These are phyloP conservation scores for Scelioninae gen. 1 DNA, from an alignment of 2,888 invertebrate genomes.

Conservation along the genomic window DNA sequence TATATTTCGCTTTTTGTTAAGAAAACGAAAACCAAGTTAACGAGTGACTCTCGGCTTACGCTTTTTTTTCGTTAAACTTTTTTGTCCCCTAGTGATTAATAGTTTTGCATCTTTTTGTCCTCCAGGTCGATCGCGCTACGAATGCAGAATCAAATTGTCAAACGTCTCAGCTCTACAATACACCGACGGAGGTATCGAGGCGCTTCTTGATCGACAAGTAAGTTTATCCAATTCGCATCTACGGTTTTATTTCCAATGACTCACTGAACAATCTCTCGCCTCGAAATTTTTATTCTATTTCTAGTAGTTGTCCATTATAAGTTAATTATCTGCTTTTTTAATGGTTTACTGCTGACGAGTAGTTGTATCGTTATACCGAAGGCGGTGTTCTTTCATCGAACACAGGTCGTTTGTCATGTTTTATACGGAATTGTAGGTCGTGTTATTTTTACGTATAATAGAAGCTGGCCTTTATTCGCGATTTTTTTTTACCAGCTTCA, in stretches of 20 bases:
- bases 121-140: conserved; percentile 87
- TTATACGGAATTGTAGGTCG: background rate
- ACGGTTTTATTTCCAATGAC: conserved; percentile 13
- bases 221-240: conserved; percentile 70
- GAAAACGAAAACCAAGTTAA: conserved; percentile 47
- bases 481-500: background rate
- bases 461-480: background rate
- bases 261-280: conserved; percentile 19
- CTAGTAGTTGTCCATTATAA: conserved; percentile 4
- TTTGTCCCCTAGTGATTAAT: conserved; percentile 55
- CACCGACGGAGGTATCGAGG: conserved; percentile 78
- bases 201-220: conserved; percentile 82
- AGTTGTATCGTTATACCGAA: background rate
- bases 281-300: conserved; percentile 9
- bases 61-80: conserved; percentile 6
- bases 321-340: conserved; percentile 10
- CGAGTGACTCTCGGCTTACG: conserved; percentile 27
- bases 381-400: conserved; percentile 18
- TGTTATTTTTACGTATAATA: conserved; percentile 1
- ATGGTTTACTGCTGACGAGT: background rate
- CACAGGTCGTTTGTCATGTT: conserved; percentile 1
- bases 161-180: conserved; percentile 81
- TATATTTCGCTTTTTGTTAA: conserved; percentile 63
- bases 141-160: conserved; percentile 85
- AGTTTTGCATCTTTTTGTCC: conserved; percentile 66